Percentiles rank a stretch among this genome's conserved stretches.
phyloP scores from a whole-genome alignment of 1,140 invertebrate species.

The Lamellibrachia luymesi region DNA sequence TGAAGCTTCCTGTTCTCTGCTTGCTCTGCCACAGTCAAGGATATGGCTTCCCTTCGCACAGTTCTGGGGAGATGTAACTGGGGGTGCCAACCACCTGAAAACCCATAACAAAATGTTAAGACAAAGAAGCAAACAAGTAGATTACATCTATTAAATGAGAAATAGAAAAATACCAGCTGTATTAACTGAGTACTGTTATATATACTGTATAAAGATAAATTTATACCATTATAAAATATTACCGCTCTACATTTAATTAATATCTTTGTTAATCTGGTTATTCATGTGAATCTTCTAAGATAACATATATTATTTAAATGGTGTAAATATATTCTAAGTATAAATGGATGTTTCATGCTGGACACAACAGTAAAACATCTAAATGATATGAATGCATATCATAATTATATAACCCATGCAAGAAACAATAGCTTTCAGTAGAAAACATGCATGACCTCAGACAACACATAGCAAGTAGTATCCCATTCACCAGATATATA shows the following conservation, averaged over 20 bases:
- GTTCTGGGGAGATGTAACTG: slow-evolving; percentile 82
- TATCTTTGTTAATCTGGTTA: neutral
- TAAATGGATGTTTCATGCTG: slow-evolving; percentile 7
- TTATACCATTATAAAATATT: neutral
- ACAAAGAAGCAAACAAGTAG: neutral
- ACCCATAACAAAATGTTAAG: neutral
- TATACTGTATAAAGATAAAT: neutral
- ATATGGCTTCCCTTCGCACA: slow-evolving; percentile 69
- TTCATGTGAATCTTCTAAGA: neutral
- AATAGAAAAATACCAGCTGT: neutral
- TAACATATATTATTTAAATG: neutral
- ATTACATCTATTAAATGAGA: neutral
- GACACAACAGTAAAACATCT: neutral
- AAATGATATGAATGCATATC: neutral
- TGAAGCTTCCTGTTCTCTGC: neutral
- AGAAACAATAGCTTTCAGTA: too few relatives aligned
- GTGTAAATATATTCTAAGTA: slow-evolving; percentile 19
- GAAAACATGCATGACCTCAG: neutral
- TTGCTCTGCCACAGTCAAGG: neutral
- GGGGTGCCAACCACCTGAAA: slow-evolving; percentile 71
- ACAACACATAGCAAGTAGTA: neutral
- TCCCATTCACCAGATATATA: neutral
- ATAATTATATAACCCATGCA: neutral
- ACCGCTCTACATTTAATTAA: neutral
- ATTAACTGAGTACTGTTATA: too few relatives aligned